These are phyloP conservation scores for Natrix natrix DNA, from an alignment of 2,797 vertebrate genomes.

Conservation along the genomic window DNA sequence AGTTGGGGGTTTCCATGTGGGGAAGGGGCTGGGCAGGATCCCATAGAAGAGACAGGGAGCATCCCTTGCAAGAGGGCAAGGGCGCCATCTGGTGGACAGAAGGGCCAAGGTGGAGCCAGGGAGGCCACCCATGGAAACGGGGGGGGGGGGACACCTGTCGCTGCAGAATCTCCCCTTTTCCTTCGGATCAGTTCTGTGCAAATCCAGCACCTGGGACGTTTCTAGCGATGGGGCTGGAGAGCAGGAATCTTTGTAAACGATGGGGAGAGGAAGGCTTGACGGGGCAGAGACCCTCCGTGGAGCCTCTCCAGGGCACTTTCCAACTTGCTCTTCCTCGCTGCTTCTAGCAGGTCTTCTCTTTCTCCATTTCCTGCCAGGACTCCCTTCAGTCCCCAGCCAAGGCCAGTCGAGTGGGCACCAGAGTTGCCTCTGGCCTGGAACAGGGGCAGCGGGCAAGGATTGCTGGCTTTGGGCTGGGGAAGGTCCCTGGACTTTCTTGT, in stretches of 20 bases:
- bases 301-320: background rate
- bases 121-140: fast-evolving
- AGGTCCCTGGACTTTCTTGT: too few relatives aligned
- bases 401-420: background rate
- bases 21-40: background rate
- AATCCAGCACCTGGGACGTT: background rate
- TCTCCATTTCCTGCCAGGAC: background rate
- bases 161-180: background rate
- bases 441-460: too few relatives aligned
- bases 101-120: too few relatives aligned
- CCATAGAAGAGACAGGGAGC: fast-evolving
- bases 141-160: too few relatives aligned
- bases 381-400: background rate
- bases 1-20: too few relatives aligned
- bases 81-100: background rate
- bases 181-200: background rate
- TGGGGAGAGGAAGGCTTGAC: background rate
- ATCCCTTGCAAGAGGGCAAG: background rate
- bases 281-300: background rate
- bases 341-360: background rate
- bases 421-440: too few relatives aligned
- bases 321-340: too few relatives aligned
- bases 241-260: too few relatives aligned
- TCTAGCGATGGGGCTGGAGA: background rate
- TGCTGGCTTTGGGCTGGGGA: too few relatives aligned